These are phyloP conservation scores for Schizotus pectinicornis DNA, from an alignment of 2,888 invertebrate species.

Conservation along the genomic window DNA sequence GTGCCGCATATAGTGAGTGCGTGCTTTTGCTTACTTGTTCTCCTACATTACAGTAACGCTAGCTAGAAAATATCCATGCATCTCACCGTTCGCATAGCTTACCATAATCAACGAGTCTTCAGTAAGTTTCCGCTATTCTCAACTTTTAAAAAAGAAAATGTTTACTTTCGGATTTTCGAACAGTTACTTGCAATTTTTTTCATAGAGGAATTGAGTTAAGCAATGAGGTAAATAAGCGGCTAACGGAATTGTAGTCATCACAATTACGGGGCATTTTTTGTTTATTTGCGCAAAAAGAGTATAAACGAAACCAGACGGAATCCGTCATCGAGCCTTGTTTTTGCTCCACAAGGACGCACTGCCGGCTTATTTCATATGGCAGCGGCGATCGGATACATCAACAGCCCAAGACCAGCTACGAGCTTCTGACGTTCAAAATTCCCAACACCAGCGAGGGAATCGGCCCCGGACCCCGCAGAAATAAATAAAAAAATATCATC, in stretches of 20 bases:
- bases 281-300: slow-evolving; percentile 10
- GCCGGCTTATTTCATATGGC: slow-evolving; percentile 15
- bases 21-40: slow-evolving; percentile 33
- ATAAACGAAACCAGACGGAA: slow-evolving; percentile 19
- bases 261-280: slow-evolving; percentile 2
- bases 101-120: not conserved
- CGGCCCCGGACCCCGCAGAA: too few relatives aligned
- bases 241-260: not conserved
- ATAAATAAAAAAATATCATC: too few relatives aligned
- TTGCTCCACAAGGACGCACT: slow-evolving; percentile 18
- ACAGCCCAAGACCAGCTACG: not conserved
- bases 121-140: not conserved
- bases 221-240: too few relatives aligned
- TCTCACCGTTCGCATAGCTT: slow-evolving; percentile 7
- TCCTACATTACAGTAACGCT: slow-evolving; percentile 18
- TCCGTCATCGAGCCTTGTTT: slow-evolving; percentile 31
- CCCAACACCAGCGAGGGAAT: too few relatives aligned
- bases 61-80: slow-evolving; percentile 2
- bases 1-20: slow-evolving; percentile 36
- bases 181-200: too few relatives aligned
- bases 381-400: not conserved
- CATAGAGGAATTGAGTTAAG: too few relatives aligned
- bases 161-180: too few relatives aligned
- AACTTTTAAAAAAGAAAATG: too few relatives aligned
- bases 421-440: not conserved